Base-by-base conservation (phyloP, 1,140 invertebrate genomes). In the Trichogramma pretiosum region DNA sequence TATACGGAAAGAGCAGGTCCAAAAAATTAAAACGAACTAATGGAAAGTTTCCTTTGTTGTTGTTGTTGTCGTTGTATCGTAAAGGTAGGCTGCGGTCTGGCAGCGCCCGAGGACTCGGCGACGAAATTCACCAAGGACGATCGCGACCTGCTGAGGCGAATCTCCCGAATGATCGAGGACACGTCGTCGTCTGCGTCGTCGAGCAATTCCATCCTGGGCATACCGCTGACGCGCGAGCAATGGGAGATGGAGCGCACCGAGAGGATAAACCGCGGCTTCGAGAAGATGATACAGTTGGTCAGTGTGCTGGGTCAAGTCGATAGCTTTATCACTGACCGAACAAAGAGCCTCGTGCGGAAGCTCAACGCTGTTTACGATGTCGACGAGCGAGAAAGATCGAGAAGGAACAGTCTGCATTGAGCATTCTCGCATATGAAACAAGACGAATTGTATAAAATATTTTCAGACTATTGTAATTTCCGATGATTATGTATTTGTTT, bases 291-390 rank as follows among this genome's bases (percentile, higher is more conserved):
- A 33, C 55, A 63, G 40, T 54, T 65, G 5, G 49, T 67, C 5
- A 65, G 59, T 37, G 46, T 68, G n/a, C 47, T 68, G 8, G 60
- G 57, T 10, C 60, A 65, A 51, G 44, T 68, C 21, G 60, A 68
- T 26, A 56, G 57, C 43, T 67, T 65, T 30, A 52, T 68, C 19
- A 56, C 54, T 1, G 62, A 65, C 8, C 56, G 58, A 28, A 54
- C 64, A 2, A 65, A 53, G 26, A 58, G 41, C 16, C 28, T 66
- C 5, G 54, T 68, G 17, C 56, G 51, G 38, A 65, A 59, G 41
- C 46, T 67, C 7, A 57, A 65, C 26, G 43, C 55, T 2, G 50
- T 61, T 10, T 67, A 63, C 16, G 53, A 62, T 3, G 45, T 56
- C 3, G 49, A 61, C 11, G 55, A 64, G 5, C 32, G 33, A 32